Base-by-base conservation (phyloP, 2,888 invertebrate species). In the Lapara coniferarum region DNA sequence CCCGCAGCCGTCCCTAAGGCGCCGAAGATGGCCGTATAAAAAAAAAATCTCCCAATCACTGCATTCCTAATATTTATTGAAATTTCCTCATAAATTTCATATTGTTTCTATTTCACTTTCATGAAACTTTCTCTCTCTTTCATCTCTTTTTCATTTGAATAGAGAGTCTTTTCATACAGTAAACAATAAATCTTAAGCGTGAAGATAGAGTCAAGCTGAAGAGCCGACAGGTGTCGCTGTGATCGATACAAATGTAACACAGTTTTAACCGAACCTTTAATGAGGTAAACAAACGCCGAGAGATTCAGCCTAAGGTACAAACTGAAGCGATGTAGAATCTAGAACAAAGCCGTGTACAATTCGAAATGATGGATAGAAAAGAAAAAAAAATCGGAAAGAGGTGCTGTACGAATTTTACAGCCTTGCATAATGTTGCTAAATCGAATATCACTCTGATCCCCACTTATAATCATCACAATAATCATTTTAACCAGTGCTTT, bases 241-340 rank as follows among this genome's bases (percentile, higher is more conserved):
- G 77, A 79, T 81, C 71, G 67, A 71, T 79, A 83, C 76, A 81
- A 81, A 77, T 78, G 83, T 83, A 83, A 81, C 85, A 85, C 85
- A 85, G 85, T 89, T 87, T 87, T 85, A 87, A 89, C 85, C 81
- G 80, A 80, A 81, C 81, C 79, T 81, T 85, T 89, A 89, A 91
- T 89, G 86, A 88, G 85, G 87, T 86, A 89, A 89, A 89, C 89
- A 91, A 90, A 90, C 78, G 82, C 74, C 76, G 73, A 69, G 66
- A 25, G 56, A 14, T 66, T 14, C 67, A 76, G 81, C 63, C 46
- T 70, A 84, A 81, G 74, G 66, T 58, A 78, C 12, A 71, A 71
- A 72, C 71, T 72, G 14, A 12, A 75, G 80, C 80, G 80, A 13
- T 66, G 30, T 37, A 51, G 10, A 19, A 58, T 30, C 19, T 46